phyloP scores from a whole-genome alignment of 2,888 invertebrate species.

The Leptothorax acervorum region DNA sequence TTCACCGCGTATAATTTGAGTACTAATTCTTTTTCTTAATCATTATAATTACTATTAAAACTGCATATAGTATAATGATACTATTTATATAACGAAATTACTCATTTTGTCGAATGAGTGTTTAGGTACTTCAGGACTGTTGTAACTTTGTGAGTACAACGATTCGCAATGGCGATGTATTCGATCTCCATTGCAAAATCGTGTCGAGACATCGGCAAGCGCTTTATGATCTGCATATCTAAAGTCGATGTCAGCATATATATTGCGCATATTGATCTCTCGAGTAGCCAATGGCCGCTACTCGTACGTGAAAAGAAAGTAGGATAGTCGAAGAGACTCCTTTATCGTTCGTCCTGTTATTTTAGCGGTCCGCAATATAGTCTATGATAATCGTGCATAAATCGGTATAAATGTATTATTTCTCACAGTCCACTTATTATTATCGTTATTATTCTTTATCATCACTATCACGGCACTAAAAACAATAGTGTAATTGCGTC shows the following conservation, averaged over 20 bases:
- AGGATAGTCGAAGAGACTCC: neutral
- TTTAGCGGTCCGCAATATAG: neutral
- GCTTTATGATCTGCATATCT: conserved; percentile 31
- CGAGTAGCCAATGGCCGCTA: conserved; percentile 1
- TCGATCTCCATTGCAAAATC: conserved; percentile 28
- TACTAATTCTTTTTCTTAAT: neutral
- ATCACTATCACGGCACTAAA: neutral
- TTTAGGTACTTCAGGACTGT: neutral
- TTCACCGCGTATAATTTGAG: neutral
- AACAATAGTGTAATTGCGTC: neutral
- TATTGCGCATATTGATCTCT: conserved; percentile 24
- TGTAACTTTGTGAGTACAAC: neutral
- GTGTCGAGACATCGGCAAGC: conserved; percentile 31
- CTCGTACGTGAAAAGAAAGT: conserved; percentile 6
- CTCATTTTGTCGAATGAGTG: neutral
- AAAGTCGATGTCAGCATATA: conserved; percentile 1
- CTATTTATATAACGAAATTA: neutral
- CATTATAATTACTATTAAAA: neutral
- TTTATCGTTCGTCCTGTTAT: conserved; percentile 16
- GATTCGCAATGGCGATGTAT: conserved; percentile 22
- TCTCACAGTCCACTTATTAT: neutral
- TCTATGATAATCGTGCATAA: neutral
- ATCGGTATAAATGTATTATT: neutral
- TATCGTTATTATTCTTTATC: neutral
- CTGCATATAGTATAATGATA: neutral